Base-by-base conservation (phyloP, 2,888 invertebrate species). In the Mechanitis messenoides region DNA sequence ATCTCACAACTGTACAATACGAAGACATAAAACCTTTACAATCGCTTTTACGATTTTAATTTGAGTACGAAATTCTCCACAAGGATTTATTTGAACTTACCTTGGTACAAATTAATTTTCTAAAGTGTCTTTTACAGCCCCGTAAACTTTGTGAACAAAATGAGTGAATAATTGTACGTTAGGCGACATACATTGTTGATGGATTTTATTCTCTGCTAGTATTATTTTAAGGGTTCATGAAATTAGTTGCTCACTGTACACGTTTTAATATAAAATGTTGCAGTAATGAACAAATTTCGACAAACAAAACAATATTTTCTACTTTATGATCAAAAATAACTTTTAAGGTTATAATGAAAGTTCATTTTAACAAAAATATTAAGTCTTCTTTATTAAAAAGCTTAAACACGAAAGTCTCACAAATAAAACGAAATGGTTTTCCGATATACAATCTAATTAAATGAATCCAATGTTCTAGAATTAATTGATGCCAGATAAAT, bases 1-100 rank as follows among this genome's bases (percentile, higher is more conserved):
- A 33, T 28, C 33, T 35, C n/a, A 53, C 58, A 59, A 55, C 58
- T 50, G 31, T 60, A 61, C 62, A 57, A 63, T 59, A 65, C 64
- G 62, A 66, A 66, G 69, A 63, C 77, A 76, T 83, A 80, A 81
- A 81, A 74, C 72, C 75, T 79, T 81, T 76, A 75, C 67, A 70
- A 72, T 73, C 73, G 74, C 74, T 74, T 77, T 79, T 77, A 75
- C 71, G 71, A 74, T 80, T 84, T 84, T 84, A 83, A 84, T 84
- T 80, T 79, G 74, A 81, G 76, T 77, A 73, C 69, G 68, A 72
- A 77, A 79, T 75, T 75, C 74, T 60, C 58, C 62, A 55, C 54
- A 59, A 60, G 67, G 68, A 73, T 70, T 72, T 68, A 68, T 65
- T 61, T 58, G 61, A 62, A 61, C 61, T 60, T 62, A 63, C 67